Evolutionary conservation across 1,140 invertebrate genomes (phyloP), one percentile per base, ranked within the genome.

Genomic region (Monomorium pharaonis): DNA sequence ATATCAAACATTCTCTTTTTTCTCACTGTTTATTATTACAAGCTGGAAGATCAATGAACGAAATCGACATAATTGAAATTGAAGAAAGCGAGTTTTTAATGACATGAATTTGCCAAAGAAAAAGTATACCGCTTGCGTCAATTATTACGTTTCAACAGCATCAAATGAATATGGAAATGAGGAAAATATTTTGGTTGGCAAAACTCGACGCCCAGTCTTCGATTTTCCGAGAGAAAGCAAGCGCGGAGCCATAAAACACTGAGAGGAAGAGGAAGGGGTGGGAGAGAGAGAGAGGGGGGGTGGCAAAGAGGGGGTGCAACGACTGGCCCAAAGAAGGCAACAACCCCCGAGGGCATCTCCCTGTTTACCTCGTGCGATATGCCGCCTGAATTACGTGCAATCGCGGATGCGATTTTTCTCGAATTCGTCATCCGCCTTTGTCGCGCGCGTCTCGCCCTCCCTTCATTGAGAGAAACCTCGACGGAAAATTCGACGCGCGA

Each of bases 321-420:
- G 76, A 78, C 60, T 78, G 60, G 76, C 44, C 76, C 60, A 78
- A 65, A 78, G 76, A 78, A 78, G 60, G 60, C 60, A 78, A 78
- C 76, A 78, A 78, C 44, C 76, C 60, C 60, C 44, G 14, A 21
- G 37, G 33, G 44, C 18, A 24, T 58, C 51, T 56, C 47, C 21
- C 21, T 37, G 60, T 63, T 77, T 62, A 77, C 56, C 3, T 60
- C 58, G 58, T 24, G 56, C 27, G 44, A 24, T 30, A 60, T 60
- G 10, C 9, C 10, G 10, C 9, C 16, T 1, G 16, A 60, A 76
- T 27, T 60, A 27, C n/a, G n/a, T n/a, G n/a, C 21, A 54, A 21
- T 75, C 21, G 74, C 21, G 21, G 24, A 60, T 27, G 4, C 37
- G 5, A 21, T 65, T 37, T 65, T 63, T 56, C 30, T 78, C 6